phyloP scores from a whole-genome alignment of 2,888 invertebrate species.

The Dynastes grantii region DNA sequence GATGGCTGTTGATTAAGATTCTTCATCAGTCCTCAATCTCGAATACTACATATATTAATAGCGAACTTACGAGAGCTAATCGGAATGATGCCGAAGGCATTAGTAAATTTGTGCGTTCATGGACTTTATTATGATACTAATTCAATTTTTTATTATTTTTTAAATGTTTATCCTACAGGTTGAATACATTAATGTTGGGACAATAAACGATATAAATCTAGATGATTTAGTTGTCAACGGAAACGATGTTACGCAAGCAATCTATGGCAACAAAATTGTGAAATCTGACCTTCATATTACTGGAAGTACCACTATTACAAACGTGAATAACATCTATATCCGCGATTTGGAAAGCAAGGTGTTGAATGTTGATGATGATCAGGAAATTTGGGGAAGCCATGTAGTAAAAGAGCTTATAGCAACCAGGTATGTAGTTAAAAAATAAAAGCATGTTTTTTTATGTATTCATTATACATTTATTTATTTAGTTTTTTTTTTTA shows the following conservation, averaged over 20 bases:
- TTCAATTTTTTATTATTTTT: no score
- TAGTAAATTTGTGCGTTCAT: no score
- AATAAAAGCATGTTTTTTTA: no score
- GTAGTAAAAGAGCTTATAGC: slow-evolving; percentile 65
- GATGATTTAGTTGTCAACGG: slow-evolving; percentile 69
- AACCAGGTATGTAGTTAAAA: slow-evolving; percentile 59
- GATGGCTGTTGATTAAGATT: no score
- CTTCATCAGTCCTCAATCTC: no score
- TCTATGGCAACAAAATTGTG: slow-evolving; percentile 72
- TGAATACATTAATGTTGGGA: slow-evolving; percentile 67
- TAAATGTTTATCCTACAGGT: slow-evolving; percentile 56
- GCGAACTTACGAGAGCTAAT: no score
- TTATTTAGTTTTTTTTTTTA: not conserved
- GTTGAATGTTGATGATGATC: slow-evolving; percentile 69
- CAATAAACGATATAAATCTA: slow-evolving; percentile 70
- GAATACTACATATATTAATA: no score
- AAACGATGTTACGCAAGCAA: slow-evolving; percentile 66
- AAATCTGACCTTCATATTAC: slow-evolving; percentile 68
- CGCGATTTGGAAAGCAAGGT: slow-evolving; percentile 67
- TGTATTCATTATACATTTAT: slow-evolving; percentile 21
- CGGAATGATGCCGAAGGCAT: no score
- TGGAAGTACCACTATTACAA: slow-evolving; percentile 68
- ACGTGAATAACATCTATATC: slow-evolving; percentile 71
- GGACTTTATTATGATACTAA: no score
- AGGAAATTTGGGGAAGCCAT: slow-evolving; percentile 70